These are phyloP conservation scores for Acrobasis repandana DNA, from an alignment of 2,888 invertebrate genomes.

Conservation along the genomic window DNA sequence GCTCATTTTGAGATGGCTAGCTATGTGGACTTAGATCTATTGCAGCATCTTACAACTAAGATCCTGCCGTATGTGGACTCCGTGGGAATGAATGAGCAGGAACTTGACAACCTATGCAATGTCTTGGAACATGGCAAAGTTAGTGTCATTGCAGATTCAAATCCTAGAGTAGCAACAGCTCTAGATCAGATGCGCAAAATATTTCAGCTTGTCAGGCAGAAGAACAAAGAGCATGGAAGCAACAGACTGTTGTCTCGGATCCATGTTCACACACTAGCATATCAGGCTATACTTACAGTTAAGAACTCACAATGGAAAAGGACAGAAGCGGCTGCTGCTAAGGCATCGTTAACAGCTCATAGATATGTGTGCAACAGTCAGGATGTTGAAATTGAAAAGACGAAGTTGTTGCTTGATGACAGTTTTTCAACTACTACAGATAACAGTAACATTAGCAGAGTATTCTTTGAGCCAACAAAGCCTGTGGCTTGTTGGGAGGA, in stretches of 20 bases:
- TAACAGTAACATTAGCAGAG: constrained; percentile 76
- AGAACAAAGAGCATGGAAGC: constrained; percentile 63
- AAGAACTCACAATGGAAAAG: constrained; percentile 89
- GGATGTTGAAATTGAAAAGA: constrained; percentile 74
- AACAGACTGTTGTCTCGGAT: constrained; percentile 86
- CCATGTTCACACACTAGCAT: constrained; percentile 94
- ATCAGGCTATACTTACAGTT: constrained; percentile 90
- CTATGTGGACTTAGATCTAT: constrained; percentile 87
- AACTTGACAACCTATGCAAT: constrained; percentile 89
- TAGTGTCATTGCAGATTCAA: constrained; percentile 88
- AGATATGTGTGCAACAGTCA: constrained; percentile 90
- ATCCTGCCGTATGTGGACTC: constrained; percentile 90
- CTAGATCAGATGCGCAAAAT: constrained; percentile 91
- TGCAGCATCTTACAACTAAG: constrained; percentile 85
- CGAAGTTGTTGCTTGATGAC: constrained; percentile 89
- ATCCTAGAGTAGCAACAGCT: constrained; percentile 90
- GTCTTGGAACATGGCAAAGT: constrained; percentile 87
- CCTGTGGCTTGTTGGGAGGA: constrained; percentile 94
- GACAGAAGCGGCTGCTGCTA: constrained; percentile 90
- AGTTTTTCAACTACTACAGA: constrained; percentile 89
- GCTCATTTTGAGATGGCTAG: constrained; percentile 95
- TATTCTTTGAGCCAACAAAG: constrained; percentile 85
- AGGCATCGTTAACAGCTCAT: constrained; percentile 91
- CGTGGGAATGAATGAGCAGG: constrained; percentile 95
- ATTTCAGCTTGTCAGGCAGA: constrained; percentile 78